These are phyloP conservation scores for Andricus curvator DNA, from an alignment of 2,888 invertebrate genomes.

Conservation along the genomic window DNA sequence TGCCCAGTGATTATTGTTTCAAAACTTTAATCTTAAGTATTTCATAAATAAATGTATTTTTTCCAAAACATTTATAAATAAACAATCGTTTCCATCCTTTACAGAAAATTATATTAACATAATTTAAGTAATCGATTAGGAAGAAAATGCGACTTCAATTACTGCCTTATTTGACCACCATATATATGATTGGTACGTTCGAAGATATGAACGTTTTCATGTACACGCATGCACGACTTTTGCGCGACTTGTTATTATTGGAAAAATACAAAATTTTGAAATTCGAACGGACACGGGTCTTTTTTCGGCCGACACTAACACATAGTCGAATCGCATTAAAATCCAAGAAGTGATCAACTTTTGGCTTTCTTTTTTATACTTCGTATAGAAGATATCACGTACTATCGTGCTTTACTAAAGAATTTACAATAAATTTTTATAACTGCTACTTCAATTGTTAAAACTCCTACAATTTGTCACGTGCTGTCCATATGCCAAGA, in stretches of 20 bases:
- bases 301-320: constrained; percentile 25
- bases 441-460: constrained; percentile 37
- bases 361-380: constrained; percentile 20
- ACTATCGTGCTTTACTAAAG: constrained; percentile 4
- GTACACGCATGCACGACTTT: constrained; percentile 4
- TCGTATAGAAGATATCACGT: constrained; percentile 23
- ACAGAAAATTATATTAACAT: not conserved
- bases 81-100: not conserved
- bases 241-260: constrained; percentile 27
- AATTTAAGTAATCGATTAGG: not conserved
- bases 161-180: constrained; percentile 18
- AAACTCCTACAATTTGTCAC: constrained; percentile 22
- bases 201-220: constrained; percentile 31
- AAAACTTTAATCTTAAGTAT: constrained; percentile 21
- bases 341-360: constrained; percentile 38
- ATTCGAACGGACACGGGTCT: constrained; percentile 35
- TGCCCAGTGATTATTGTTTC: not conserved
- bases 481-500: constrained; percentile 29
- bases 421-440: constrained; percentile 32
- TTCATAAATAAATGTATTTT: constrained; percentile 11
- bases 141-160: constrained; percentile 17
- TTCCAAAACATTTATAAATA: not conserved
- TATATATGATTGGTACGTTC: constrained; percentile 14
- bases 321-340: constrained; percentile 35
- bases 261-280: constrained; percentile 42